Percentiles rank a stretch among this genome's conserved stretches.
Evolutionary conservation across 2,888 invertebrate genomes (phyloP).

Genomic region (Druceiella hillmani): DNA sequence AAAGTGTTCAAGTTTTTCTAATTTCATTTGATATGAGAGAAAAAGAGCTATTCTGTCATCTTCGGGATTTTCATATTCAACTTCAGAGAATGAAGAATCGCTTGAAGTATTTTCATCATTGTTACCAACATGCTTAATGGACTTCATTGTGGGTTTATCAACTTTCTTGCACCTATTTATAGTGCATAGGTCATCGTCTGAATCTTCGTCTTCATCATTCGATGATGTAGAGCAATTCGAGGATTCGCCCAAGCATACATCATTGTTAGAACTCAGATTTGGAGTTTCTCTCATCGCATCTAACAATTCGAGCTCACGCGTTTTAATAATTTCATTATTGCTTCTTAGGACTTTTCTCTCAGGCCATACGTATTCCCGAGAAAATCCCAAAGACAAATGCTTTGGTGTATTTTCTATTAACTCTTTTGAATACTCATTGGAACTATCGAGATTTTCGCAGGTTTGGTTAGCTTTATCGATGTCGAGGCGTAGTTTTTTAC

Average conservation of each 20-base stretch:
- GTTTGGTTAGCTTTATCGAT: slow-evolving; percentile 38
- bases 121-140: too few species aligned
- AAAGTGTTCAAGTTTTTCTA: slow-evolving; percentile 36
- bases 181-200: slow-evolving; percentile 26
- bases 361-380: slow-evolving; percentile 35
- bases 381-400: slow-evolving; percentile 35
- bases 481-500: slow-evolving; percentile 37
- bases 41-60: slow-evolving; percentile 34
- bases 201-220: slow-evolving; percentile 30
- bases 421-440: slow-evolving; percentile 22
- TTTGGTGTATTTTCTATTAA: slow-evolving; percentile 42
- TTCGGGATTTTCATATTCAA: slow-evolving; percentile 39
- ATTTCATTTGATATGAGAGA: slow-evolving; percentile 34
- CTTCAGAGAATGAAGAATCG: slow-evolving; percentile 40
- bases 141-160: too few species aligned
- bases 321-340: too few species aligned
- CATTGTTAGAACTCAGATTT: slow-evolving; percentile 39
- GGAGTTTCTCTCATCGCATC: not conserved
- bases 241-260: too few species aligned
- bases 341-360: too few species aligned
- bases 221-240: too few species aligned
- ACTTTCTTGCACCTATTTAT: slow-evolving; percentile 43
- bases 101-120: slow-evolving; percentile 33
- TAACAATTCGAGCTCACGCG: too few species aligned
- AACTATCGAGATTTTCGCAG: slow-evolving; percentile 26